Base-by-base conservation (phyloP, 1,140 invertebrate genomes). In the Phocides pigmalion region DNA sequence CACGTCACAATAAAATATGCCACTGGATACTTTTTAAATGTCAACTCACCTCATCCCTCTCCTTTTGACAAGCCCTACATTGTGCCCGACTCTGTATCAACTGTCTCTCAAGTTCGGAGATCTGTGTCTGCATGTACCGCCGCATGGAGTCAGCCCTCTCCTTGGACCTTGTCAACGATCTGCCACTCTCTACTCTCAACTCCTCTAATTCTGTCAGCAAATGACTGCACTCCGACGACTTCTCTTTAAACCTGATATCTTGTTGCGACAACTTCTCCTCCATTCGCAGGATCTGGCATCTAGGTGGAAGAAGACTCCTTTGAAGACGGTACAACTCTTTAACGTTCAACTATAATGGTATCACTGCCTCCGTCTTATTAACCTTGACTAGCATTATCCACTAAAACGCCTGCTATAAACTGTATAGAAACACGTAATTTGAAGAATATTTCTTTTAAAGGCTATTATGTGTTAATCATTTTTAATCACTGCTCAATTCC, bases 21-120 rank as follows among this genome's bases (percentile, higher is more conserved):
- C n/a, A n/a, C n/a, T n/a, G n/a, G n/a, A n/a, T n/a, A n/a, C n/a
- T n/a, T n/a, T n/a, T n/a, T n/a, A n/a, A 1, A 35, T 35, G 11
- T 35, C 11, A n/a, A 69, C 61, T 70, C 81, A 94, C 94, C 74
- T 95, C 94, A 68, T 95, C 94, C 64, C 94, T 89, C 61, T 95
- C 94, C 70, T 94, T 94, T 65, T 95, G 93, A 0, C 93, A 94
- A 2, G 94, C 82, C 66, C 93, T 91, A 3, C 94, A 93, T 41
- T 92, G 90, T 0, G 94, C 94, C 70, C 94, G 85, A 53, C 93
- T 94, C 59, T 94, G 93, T 4, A 93, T 93, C 15, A 95, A 65
- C 72, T 95, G 94, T 28, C 93, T 87, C 70, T 95, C 95, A 68
- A 95, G 88, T 61, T 95, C 94, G 0, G 92, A 90, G 19, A 95